Base-by-base conservation (phyloP, 2,113 vertebrate genomes). In the Xyliphius kryptos region DNA sequence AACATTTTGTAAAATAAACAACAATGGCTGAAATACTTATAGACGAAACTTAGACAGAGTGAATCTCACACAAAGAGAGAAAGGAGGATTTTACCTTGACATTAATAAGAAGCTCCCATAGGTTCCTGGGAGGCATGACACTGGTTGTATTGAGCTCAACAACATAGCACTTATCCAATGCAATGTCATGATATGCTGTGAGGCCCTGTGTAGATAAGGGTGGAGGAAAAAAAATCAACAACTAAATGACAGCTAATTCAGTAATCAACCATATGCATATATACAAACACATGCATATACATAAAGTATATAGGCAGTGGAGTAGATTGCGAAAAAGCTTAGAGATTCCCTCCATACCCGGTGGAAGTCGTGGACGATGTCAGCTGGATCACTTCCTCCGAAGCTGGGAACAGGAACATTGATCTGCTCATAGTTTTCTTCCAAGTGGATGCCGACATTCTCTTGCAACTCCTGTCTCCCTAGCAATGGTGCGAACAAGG, bases 331-430 rank as follows among this genome's bases (percentile, higher is more conserved):
- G n/a, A n/a, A n/a, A n/a, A n/a, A 48, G 2, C 21, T 5, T 13
- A 13, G 17, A 16, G 3, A 46, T 48, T 12, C 37, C n/a, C 21
- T 32, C 11, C 87, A 80, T 84, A 98, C 95, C 81, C 87, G 76
- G 71, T 95, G 89, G 76, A 98, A 98, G 68, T 98, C 95, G 0
- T 98, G 95, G 77, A 98, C 89, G 75, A 98, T 98, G 64, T 95
- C 91, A 0, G 92, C 93, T 0, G 94, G 90, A 71, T 98, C 91
- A 0, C 92, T 91, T 1, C 90, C 90, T 8, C 90, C 90, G 38
- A 97, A 94, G 76, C 87, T 88, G 1, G 94, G 92, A 73, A 92
- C 84, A 0, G 94, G 92, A 47, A 98, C 88, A 0, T 86, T 96
- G 82, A 98, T 97, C 51, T 90, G 88, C 61, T 97, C 92, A 0